Evolutionary conservation across 2,113 vertebrate species (phyloP).

Genomic region (Xenus cinereus): DNA sequence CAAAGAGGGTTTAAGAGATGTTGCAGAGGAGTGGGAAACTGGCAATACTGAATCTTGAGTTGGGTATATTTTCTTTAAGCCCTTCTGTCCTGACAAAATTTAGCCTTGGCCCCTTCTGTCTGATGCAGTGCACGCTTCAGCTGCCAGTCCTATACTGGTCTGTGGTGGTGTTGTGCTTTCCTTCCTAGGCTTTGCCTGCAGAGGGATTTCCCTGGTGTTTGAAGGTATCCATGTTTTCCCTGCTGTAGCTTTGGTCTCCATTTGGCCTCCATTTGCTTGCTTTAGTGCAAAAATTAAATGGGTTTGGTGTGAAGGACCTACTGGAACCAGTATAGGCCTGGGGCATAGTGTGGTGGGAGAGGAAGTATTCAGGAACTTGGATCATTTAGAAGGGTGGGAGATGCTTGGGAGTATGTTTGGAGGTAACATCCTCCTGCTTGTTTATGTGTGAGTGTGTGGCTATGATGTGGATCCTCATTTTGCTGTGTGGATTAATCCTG

Average conservation of each 20-base stretch:
- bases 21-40: not conserved
- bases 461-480: not conserved
- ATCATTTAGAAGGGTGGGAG: not conserved
- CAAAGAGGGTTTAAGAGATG: not conserved
- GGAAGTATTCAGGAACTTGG: not conserved
- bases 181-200: not conserved
- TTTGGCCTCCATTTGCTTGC: not conserved
- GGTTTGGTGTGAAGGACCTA: not conserved
- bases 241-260: not conserved
- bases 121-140: not conserved
- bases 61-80: not conserved
- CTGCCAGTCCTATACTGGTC: not conserved
- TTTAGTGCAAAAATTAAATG: not conserved
- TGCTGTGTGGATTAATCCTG: not conserved
- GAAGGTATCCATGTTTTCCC: not conserved
- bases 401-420: not conserved
- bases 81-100: not conserved
- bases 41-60: not conserved
- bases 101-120: not conserved
- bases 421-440: not conserved
- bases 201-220: not conserved
- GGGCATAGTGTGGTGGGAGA: not conserved
- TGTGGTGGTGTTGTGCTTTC: not conserved
- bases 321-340: not conserved
- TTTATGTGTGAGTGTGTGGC: accelerated